phyloP scores from a whole-genome alignment of 2,888 invertebrate species.

The Leuctra nigra region DNA sequence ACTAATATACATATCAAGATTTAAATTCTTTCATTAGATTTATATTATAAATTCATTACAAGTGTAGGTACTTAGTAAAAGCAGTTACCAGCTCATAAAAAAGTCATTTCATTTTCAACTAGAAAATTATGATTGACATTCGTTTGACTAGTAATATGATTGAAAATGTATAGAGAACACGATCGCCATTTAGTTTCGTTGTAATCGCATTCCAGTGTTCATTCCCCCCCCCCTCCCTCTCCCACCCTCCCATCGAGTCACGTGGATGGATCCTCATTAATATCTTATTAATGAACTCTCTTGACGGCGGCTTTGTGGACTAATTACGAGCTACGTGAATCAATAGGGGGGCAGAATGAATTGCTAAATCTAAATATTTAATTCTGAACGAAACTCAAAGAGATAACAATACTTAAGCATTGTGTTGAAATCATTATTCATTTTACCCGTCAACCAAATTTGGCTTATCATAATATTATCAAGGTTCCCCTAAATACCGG shows the following conservation, averaged over 20 bases:
- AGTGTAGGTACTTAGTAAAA: too few relatives aligned
- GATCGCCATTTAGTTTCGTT: slow-evolving; percentile 1
- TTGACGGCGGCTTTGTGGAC: slow-evolving; percentile 10
- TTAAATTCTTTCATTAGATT: too few relatives aligned
- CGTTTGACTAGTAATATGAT: too few relatives aligned
- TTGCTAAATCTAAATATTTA: slow-evolving; percentile 16
- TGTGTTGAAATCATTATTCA: slow-evolving; percentile 14
- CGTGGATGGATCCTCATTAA: slow-evolving; percentile 4
- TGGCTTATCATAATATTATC: slow-evolving; percentile 9
- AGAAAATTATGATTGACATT: too few relatives aligned
- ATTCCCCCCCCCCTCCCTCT: too few relatives aligned
- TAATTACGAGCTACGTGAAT: slow-evolving; percentile 12
- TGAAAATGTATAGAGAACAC: background rate
- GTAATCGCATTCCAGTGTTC: slow-evolving; percentile 8
- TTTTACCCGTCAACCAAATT: background rate
- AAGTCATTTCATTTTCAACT: too few relatives aligned
- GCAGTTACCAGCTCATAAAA: too few relatives aligned
- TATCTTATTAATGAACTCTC: slow-evolving; percentile 5
- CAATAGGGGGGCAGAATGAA: slow-evolving; percentile 12
- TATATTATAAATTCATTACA: too few relatives aligned
- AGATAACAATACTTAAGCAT: slow-evolving; percentile 10
- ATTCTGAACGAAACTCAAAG: slow-evolving; percentile 1
- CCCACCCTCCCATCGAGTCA: background rate
- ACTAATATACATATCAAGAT: too few relatives aligned
- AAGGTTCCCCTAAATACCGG: background rate